Evolutionary conservation across 1,140 invertebrate species (phyloP).

Genomic region (Zaprionus africanus): DNA sequence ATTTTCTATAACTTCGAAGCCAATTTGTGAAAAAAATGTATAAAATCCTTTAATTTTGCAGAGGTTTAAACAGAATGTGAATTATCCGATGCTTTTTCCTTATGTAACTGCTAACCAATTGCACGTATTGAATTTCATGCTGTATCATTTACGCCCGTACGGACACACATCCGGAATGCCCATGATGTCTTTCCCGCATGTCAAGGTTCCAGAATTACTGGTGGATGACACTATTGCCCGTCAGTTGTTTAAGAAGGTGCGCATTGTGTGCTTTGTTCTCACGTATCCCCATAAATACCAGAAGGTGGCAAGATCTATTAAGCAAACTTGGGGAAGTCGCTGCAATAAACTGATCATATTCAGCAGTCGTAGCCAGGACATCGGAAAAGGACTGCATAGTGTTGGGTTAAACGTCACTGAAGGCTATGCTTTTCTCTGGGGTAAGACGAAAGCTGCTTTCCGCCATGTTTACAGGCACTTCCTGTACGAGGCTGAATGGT

Average conservation of each 20-base stretch:
- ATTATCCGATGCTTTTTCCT: conserved; percentile 22
- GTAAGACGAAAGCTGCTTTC: conserved; percentile 97
- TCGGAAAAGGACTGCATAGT: conserved; percentile 89
- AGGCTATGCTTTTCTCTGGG: conserved; percentile 94
- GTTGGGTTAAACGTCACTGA: conserved; percentile 91
- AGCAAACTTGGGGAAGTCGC: conserved; percentile 97
- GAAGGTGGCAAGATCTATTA: conserved; percentile 94
- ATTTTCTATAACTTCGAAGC: no score
- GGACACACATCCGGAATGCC: conserved; percentile 33
- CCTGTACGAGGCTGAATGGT: conserved; percentile 94
- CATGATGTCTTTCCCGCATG: background rate
- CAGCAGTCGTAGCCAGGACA: conserved; percentile 93
- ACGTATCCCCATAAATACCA: conserved; percentile 92
- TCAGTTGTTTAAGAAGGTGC: conserved; percentile 85
- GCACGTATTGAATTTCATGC: conserved; percentile 43
- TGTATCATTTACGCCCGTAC: conserved; percentile 59
- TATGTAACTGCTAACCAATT: conserved; percentile 35
- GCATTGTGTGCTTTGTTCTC: conserved; percentile 94
- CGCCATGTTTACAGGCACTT: conserved; percentile 94
- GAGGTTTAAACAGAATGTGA: background rate
- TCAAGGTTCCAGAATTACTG: background rate
- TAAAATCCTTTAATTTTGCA: background rate
- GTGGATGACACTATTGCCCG: conserved; percentile 85
- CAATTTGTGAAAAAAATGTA: no score
- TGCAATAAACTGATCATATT: conserved; percentile 96